Base-by-base conservation (phyloP, 2,113 vertebrate genomes). In the Alaudala cheleensis region DNA sequence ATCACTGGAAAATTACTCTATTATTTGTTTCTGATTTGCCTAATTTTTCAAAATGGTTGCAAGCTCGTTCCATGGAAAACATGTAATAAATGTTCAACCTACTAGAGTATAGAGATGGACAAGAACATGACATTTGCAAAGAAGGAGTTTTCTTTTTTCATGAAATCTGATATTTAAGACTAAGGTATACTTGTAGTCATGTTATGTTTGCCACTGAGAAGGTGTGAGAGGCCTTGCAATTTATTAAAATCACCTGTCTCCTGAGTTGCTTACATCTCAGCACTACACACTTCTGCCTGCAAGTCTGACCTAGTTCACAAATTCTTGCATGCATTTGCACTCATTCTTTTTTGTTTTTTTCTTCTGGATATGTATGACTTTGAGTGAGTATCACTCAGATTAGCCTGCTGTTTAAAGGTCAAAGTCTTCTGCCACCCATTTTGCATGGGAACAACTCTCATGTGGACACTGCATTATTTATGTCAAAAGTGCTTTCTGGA, bases 21-120 rank as follows among this genome's bases (percentile, higher is more conserved):
- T 78, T 94, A 81, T 72, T 95, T 87, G 44, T 79, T 94, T 94
- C 51, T 93, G 34, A 87, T 91, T 86, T 95, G 39, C 58, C 50
- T 94, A 53, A 79, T 94, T 92, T 94, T 83, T 93, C 56, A 82
- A 42, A 61, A 29, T n/a, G 28, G 5, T 44, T 96, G 5, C 33
- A 56, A 37, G 19, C 28, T 91, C 24, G 15, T 71, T 93, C 31
- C 14, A 7, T n/a, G 20, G 26, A 58, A 62, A 74, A 51, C 29
- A 29, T 6, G 2, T 14, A 86, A 61, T 23, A 77, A 64, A 11
- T 26, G 16, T 80, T 83, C 40, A 49, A 34, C 12, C 26, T 88
- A 31, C 53, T 34, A 77, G 26, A 37, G 45, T 50, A 16, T 8
- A 51, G 57, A 93, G 40, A 72, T 44, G 44, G 69, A 69, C 9